phyloP scores from a whole-genome alignment of 2,888 invertebrate genomes.

The Maniola hyperantus region DNA sequence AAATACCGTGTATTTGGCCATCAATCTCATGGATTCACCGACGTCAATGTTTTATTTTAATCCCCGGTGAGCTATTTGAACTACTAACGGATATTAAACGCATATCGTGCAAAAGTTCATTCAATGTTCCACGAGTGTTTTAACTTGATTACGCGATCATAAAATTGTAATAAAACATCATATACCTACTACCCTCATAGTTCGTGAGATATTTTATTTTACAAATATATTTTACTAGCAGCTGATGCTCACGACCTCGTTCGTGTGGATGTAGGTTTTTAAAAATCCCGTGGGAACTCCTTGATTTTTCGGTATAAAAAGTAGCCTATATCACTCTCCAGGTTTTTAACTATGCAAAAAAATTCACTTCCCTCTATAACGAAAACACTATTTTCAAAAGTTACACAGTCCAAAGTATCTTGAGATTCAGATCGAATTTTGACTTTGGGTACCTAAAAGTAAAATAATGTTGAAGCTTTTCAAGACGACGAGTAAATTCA shows the following conservation, averaged over 20 bases:
- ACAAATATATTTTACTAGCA: no score
- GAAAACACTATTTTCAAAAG: no score
- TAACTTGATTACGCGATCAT: conserved; percentile 38
- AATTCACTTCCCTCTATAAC: no score
- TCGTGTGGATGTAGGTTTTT: no score
- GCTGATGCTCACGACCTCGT: no score
- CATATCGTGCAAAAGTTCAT: conserved; percentile 38
- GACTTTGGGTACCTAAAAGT: not conserved
- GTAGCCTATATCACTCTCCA: no score
- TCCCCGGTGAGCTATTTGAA: conserved; percentile 38
- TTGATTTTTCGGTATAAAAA: no score
- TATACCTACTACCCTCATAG: conserved; percentile 14
- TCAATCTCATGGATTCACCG: conserved; percentile 33
- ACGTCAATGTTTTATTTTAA: conserved; percentile 38
- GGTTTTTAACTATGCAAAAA: no score
- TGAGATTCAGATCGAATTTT: no score
- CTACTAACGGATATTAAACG: conserved; percentile 42
- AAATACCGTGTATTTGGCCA: conserved; percentile 26
- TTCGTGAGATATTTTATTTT: conserved; percentile 6
- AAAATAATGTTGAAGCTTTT: not conserved
- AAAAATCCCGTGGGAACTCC: no score
- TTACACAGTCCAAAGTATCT: no score
- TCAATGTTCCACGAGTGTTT: conserved; percentile 34
- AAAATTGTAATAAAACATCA: conserved; percentile 32
- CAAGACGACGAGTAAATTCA: conserved; percentile 18